phyloP scores from a whole-genome alignment of 1,140 invertebrate species.

The Coptotermes formosanus region DNA sequence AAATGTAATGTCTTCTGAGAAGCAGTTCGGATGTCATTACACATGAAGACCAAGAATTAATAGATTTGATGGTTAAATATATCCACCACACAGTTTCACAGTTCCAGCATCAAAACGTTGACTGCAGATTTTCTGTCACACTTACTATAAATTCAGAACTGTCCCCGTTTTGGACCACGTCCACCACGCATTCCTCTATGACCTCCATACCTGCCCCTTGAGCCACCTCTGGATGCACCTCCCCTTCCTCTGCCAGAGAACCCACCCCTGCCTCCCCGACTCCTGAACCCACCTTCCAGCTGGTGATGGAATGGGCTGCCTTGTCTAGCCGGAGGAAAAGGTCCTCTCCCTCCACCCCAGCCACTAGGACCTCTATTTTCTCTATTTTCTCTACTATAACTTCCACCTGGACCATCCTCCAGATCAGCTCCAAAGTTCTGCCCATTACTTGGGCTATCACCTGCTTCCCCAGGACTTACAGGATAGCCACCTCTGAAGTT shows the following conservation, averaged over 20 bases:
- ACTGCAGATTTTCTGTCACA: background rate
- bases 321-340: constrained; percentile 12
- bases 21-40: background rate
- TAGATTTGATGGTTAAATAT: background rate
- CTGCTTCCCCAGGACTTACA: background rate
- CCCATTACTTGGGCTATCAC: constrained; percentile 13
- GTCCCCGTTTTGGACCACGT: constrained; percentile 18
- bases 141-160: constrained; percentile 5
- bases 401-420: background rate
- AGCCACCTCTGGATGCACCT: constrained; percentile 19
- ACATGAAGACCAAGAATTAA: background rate
- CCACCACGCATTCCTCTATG: background rate
- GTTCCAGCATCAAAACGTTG: background rate
- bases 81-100: background rate
- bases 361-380: background rate
- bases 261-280: constrained; percentile 21
- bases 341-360: constrained; percentile 1
- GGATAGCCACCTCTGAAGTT: background rate
- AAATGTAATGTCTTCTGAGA: background rate
- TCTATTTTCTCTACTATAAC: constrained; percentile 4
- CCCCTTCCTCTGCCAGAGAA: background rate
- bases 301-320: constrained; percentile 16
- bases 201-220: constrained; percentile 22
- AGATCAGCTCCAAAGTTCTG: background rate
- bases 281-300: background rate